phyloP scores from a whole-genome alignment of 2,888 invertebrate genomes.

The Aelia acuminata region DNA sequence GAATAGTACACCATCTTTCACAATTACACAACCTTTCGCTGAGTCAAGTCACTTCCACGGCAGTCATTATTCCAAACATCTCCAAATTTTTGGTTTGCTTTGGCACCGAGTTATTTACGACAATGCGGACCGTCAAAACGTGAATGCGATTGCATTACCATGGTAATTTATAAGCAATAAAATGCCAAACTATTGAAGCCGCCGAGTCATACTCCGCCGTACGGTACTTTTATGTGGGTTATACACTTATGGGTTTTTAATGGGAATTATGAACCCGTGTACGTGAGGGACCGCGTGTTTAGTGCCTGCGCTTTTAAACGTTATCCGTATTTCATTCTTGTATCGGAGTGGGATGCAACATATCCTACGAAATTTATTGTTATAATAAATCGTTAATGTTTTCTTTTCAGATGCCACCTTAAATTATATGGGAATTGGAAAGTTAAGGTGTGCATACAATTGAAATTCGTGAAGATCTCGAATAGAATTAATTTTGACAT shows the following conservation, averaged over 20 bases:
- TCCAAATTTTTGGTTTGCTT: neutral
- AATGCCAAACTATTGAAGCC: neutral
- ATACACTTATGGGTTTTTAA: constrained; percentile 2
- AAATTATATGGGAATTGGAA: no score
- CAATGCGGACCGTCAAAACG: neutral
- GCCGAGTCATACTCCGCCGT: neutral
- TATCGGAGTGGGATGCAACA: neutral
- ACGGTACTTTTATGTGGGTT: constrained; percentile 34
- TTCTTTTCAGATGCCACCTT: no score
- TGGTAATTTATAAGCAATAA: neutral
- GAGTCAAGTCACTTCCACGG: neutral
- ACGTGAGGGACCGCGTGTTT: neutral
- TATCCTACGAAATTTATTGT: no score
- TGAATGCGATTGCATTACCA: neutral
- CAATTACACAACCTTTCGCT: no score
- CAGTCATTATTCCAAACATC: neutral
- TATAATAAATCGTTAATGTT: no score
- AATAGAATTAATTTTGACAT: no score
- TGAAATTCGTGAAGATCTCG: no score
- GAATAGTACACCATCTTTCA: no score
- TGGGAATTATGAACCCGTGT: neutral
- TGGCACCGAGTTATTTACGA: neutral
- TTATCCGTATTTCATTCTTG: neutral
- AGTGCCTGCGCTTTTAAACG: neutral
- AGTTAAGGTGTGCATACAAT: no score